Percentiles rank a stretch among this genome's conserved stretches.
phyloP scores from a whole-genome alignment of 2,797 vertebrate genomes.

The Cuculus canorus region DNA sequence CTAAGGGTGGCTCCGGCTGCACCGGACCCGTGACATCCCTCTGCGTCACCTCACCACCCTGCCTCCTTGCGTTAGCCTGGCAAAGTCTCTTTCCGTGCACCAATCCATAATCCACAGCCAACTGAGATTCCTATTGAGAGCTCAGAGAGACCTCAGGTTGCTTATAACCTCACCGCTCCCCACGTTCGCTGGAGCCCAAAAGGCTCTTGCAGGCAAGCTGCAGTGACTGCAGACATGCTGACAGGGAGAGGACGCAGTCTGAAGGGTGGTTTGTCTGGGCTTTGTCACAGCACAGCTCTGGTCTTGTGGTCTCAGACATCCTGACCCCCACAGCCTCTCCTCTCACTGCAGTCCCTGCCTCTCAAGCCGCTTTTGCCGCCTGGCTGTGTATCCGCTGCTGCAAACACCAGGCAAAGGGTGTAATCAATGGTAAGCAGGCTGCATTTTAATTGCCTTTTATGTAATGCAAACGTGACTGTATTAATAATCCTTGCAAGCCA shows the following conservation, averaged over 20 bases:
- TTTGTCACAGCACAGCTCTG: accelerated
- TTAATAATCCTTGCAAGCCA: conserved; percentile 62
- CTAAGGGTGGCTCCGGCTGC: neutral
- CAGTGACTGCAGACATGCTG: accelerated
- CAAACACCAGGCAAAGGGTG: neutral
- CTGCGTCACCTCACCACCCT: neutral
- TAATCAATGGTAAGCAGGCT: conserved; percentile 48
- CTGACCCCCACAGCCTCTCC: neutral
- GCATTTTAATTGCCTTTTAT: conserved; percentile 61
- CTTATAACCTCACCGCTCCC: neutral
- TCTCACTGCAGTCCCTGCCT: neutral
- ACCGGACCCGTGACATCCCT: neutral
- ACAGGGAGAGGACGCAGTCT: neutral
- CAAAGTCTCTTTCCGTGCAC: neutral
- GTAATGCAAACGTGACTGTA: conserved; percentile 54
- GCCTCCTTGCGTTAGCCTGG: neutral
- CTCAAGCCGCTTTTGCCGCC: neutral
- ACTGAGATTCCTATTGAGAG: neutral
- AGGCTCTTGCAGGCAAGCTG: neutral
- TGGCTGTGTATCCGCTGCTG: neutral
- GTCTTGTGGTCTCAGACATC: neutral
- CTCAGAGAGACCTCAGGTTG: neutral
- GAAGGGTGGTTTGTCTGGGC: accelerated
- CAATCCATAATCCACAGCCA: neutral
- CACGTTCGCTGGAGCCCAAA: neutral